Evolutionary conservation across 2,888 invertebrate species (phyloP).

Genomic region (Linnaemya tessellans): DNA sequence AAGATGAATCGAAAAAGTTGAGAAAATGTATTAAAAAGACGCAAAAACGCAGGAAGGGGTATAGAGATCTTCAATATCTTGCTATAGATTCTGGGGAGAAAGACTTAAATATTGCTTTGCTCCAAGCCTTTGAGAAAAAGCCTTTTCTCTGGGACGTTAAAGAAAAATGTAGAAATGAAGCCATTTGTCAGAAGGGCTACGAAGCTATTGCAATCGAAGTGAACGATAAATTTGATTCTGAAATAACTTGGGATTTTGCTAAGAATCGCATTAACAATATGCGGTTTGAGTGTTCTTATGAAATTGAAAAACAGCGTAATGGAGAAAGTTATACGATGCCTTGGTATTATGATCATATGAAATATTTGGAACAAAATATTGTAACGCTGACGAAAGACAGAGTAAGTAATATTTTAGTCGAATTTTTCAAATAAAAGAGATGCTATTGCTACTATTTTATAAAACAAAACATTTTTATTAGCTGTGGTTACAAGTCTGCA

Average conservation of each 20-base stretch:
- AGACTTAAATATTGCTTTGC: constrained; percentile 51
- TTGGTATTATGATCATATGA: constrained; percentile 68
- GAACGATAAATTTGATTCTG: constrained; percentile 38
- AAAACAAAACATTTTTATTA: neutral
- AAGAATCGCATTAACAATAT: constrained; percentile 63
- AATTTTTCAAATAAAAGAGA: neutral
- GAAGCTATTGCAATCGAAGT: constrained; percentile 59
- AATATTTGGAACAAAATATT: constrained; percentile 63
- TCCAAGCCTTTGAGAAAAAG: constrained; percentile 61
- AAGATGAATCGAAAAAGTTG: constrained; percentile 15
- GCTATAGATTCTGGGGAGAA: constrained; percentile 50
- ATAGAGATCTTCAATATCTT: constrained; percentile 34
- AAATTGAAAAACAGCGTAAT: constrained; percentile 63
- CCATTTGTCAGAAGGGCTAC: constrained; percentile 53
- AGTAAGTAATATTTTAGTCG: constrained; percentile 36
- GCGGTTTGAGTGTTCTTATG: constrained; percentile 58
- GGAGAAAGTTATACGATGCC: constrained; percentile 53
- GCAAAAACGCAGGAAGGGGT: constrained; percentile 16
- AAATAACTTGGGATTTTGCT: constrained; percentile 57
- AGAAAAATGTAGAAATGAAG: constrained; percentile 51
- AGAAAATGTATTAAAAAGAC: constrained; percentile 19
- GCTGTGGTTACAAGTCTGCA: too few species aligned
- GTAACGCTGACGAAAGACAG: constrained; percentile 55
- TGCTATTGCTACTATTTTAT: neutral
- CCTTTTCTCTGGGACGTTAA: constrained; percentile 64